Evolutionary conservation across 2,113 vertebrate genomes (phyloP).

Genomic region (Barnardius zonarius): DNA sequence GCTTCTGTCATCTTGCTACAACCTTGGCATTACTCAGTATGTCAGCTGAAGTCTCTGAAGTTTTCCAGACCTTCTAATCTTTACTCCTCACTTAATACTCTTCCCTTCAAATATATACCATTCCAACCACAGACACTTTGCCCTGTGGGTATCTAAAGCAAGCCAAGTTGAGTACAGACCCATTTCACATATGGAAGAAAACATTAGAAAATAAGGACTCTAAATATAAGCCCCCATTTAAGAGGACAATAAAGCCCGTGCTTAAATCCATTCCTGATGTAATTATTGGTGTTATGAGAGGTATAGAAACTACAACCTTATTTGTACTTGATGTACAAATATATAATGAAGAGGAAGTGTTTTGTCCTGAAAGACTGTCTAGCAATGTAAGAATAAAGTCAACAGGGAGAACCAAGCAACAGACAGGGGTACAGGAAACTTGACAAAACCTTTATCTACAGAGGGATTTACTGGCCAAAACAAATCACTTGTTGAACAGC

Average conservation of each 20-base stretch:
- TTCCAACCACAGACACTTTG: neutral
- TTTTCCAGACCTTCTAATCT: slow-evolving; percentile 47
- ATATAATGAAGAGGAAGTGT: neutral
- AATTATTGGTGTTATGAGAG: neutral
- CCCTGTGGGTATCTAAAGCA: neutral
- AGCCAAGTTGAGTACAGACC: neutral
- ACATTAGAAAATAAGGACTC: neutral
- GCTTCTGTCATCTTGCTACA: slow-evolving; percentile 7
- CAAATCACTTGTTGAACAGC: neutral
- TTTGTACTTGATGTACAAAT: neutral
- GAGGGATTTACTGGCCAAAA: neutral
- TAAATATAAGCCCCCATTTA: neutral
- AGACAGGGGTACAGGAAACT: neutral
- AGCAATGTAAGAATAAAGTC: neutral
- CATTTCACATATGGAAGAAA: slow-evolving; percentile 18
- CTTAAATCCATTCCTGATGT: slow-evolving; percentile 2
- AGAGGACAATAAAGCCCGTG: neutral
- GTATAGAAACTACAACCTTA: neutral
- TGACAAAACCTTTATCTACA: neutral
- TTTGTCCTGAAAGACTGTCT: neutral
- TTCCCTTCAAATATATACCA: neutral
- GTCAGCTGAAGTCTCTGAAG: slow-evolving; percentile 19
- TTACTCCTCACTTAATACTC: neutral
- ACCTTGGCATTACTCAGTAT: neutral
- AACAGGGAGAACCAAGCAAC: neutral